phyloP scores from a whole-genome alignment of 2,113 vertebrate species.

The Platysteira castanea region DNA sequence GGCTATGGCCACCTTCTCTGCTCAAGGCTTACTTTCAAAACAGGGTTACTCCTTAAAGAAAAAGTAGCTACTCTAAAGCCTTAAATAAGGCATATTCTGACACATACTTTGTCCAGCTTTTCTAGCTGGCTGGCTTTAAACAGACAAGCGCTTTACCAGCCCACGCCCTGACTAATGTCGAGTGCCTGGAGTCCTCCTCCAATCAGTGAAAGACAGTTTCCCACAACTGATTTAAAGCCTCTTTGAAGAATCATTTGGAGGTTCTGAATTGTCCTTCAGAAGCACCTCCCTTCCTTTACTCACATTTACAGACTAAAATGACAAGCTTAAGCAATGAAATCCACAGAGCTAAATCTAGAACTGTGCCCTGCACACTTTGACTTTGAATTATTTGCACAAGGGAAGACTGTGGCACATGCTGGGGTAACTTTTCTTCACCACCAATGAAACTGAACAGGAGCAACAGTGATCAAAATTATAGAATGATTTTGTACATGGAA shows the following conservation, averaged over 20 bases:
- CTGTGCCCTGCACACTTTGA: not conserved
- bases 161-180: not conserved
- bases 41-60: not conserved
- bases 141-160: not conserved
- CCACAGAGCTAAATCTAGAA: not conserved
- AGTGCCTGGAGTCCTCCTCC: not conserved
- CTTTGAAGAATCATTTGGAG: not conserved
- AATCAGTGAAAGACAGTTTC: not conserved
- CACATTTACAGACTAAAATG: not conserved
- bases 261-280: not conserved
- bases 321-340: not conserved
- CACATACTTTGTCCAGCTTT: not conserved
- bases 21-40: not conserved
- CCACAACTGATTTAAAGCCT: not conserved
- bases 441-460: not conserved
- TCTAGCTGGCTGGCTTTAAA: not conserved
- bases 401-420: not conserved
- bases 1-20: not conserved
- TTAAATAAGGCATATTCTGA: not conserved
- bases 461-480: not conserved
- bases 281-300: not conserved
- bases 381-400: not conserved
- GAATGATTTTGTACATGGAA: not conserved
- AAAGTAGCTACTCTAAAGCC: not conserved
- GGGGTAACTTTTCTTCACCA: not conserved